Percentiles rank a stretch among this genome's conserved stretches.
Evolutionary conservation across 2,797 vertebrate genomes (phyloP).

Genomic region (Enteromius thamalakanensis): DNA sequence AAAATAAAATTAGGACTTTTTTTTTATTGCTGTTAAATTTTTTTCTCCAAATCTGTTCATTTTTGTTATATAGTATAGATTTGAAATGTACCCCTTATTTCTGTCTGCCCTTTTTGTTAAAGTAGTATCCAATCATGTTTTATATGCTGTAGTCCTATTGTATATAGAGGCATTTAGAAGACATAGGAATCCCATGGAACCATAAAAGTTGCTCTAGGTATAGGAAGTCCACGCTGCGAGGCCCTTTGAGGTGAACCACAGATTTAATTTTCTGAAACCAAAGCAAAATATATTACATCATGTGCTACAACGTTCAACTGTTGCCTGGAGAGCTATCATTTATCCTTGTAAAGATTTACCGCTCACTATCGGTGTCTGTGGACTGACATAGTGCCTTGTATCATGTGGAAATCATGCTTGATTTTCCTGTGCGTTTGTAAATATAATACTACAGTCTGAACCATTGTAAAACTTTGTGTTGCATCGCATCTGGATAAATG

Average conservation of each 20-base stretch:
- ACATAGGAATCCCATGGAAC: slow-evolving; percentile 30
- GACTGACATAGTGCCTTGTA: slow-evolving; percentile 5
- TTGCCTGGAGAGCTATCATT: slow-evolving; percentile 57
- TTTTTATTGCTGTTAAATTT: neutral
- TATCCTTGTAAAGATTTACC: slow-evolving; percentile 52
- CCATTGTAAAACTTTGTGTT: neutral
- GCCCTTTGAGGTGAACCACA: slow-evolving; percentile 55
- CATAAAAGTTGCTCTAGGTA: slow-evolving; percentile 35
- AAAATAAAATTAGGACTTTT: neutral
- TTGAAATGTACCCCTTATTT: neutral
- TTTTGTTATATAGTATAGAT: neutral
- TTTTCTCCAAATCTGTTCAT: too few species aligned
- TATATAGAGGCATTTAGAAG: slow-evolving; percentile 3
- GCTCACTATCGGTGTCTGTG: slow-evolving; percentile 29
- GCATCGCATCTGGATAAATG: neutral
- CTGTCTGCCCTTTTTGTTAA: neutral
- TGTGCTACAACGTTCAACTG: slow-evolving; percentile 42
- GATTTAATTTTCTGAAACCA: slow-evolving; percentile 59
- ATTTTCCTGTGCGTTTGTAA: slow-evolving; percentile 24
- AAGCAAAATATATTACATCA: slow-evolving; percentile 53
- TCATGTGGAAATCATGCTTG: neutral
- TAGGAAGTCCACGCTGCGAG: slow-evolving; percentile 41
- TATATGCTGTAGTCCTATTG: slow-evolving; percentile 5
- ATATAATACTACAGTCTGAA: slow-evolving; percentile 6
- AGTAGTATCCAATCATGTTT: neutral